phyloP scores from a whole-genome alignment of 2,113 vertebrate genomes.

The Calypte anna region DNA sequence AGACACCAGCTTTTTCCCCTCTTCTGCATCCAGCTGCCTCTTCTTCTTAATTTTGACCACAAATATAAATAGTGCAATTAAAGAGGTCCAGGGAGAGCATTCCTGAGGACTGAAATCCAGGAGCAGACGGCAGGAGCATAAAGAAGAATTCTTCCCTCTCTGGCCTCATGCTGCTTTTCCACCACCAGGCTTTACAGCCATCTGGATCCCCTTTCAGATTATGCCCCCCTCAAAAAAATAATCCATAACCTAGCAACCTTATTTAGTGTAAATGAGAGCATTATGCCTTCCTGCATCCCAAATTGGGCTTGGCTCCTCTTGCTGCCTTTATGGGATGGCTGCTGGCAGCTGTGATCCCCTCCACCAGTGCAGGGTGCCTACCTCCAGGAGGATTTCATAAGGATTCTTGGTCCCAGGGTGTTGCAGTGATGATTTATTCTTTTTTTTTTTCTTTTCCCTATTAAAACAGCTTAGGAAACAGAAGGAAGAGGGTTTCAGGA shows the following conservation, averaged over 20 bases:
- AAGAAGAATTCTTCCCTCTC: slow-evolving; percentile 53
- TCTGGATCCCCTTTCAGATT: slow-evolving; percentile 56
- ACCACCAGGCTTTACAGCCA: slow-evolving; percentile 31
- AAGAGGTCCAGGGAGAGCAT: accelerated
- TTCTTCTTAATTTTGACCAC: not conserved
- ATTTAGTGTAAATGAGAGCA: not conserved
- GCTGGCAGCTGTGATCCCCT: not conserved
- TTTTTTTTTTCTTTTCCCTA: not conserved
- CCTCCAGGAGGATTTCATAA: not conserved
- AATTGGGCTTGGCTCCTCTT: not conserved
- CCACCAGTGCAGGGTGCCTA: not conserved
- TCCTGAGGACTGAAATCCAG: not conserved
- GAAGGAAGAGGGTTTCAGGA: not conserved
- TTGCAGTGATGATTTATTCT: not conserved
- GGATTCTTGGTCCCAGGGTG: not conserved
- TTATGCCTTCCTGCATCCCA: slow-evolving; percentile 14
- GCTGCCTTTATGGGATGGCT: not conserved
- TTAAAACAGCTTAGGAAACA: not conserved
- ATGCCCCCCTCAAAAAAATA: not conserved
- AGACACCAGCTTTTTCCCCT: not conserved
- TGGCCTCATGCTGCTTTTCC: slow-evolving; percentile 53
- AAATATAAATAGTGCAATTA: not conserved
- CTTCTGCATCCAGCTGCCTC: not conserved
- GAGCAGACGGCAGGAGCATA: slow-evolving; percentile 25
- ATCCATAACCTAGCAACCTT: slow-evolving; percentile 59